Conservation (phyloP, 2,113 vertebrate genomes). For the Eulacestoma nigropectus region DNA sequence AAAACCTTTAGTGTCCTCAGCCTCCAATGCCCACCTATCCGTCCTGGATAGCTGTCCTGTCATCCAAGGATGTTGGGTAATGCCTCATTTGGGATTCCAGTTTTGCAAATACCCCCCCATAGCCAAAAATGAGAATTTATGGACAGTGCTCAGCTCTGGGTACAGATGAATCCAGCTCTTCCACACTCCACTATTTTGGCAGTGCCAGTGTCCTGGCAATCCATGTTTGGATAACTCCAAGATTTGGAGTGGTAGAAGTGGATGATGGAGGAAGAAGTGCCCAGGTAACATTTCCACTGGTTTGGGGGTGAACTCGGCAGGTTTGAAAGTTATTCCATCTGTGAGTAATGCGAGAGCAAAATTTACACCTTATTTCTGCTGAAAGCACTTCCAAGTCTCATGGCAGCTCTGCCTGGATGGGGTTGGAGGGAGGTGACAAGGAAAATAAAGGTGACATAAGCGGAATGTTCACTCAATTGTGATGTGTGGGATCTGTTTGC, state of each 20-base stretch:
- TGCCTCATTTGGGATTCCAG: background rate
- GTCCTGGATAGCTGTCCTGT: background rate
- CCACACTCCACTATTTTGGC: rapidly evolving
- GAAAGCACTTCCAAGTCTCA: background rate
- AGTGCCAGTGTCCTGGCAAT: background rate
- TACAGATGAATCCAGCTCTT: background rate
- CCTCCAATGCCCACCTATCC: background rate
- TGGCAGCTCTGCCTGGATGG: background rate
- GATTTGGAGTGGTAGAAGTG: background rate
- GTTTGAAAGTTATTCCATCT: background rate
- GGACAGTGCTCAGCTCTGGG: background rate
- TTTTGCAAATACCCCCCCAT: background rate
- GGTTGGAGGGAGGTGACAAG: background rate
- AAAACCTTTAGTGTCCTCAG: background rate
- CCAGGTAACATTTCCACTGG: background rate
- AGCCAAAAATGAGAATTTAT: background rate
- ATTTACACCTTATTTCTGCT: background rate
- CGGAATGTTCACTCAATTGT: background rate
- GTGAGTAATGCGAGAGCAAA: background rate
- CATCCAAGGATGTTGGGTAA: background rate
- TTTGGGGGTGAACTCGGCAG: background rate
- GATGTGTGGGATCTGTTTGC: background rate
- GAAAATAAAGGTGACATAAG: background rate
- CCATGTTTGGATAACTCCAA: background rate
- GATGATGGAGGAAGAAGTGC: background rate